Conservation (phyloP, 2,797 vertebrate species). For the Sparus aurata region DNA sequence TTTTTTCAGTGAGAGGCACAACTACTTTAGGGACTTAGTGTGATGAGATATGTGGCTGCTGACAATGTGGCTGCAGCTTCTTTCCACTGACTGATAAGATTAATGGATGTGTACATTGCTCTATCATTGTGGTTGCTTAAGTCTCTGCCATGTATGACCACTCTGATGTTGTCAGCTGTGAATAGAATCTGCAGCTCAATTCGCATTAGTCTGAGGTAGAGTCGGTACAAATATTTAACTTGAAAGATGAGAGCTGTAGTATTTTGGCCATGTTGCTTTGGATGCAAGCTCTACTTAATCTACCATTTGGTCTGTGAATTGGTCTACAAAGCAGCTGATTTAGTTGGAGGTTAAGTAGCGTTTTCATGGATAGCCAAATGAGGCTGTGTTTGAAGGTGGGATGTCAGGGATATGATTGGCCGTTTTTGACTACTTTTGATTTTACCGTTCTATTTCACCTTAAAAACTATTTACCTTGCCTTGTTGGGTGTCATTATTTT, state of each 20-base stretch:
- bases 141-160: neutral
- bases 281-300: neutral
- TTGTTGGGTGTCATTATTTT: too few relatives aligned
- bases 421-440: too few relatives aligned
- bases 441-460: too few relatives aligned
- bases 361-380: too few relatives aligned
- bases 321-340: neutral
- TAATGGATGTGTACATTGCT: neutral
- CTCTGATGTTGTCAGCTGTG: slow-evolving; percentile 7
- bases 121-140: neutral
- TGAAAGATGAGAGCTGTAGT: neutral
- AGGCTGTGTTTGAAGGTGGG: too few relatives aligned
- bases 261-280: neutral
- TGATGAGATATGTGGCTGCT: neutral
- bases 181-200: neutral
- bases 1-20: slow-evolving; percentile 1
- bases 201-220: neutral
- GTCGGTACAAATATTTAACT: neutral
- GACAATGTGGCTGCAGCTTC: slow-evolving; percentile 2
- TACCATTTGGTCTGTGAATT: neutral
- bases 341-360: too few relatives aligned
- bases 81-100: slow-evolving; percentile 34
- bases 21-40: slow-evolving; percentile 2
- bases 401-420: too few relatives aligned
- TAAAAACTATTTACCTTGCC: too few relatives aligned